Conservation (phyloP, 1,140 invertebrate genomes). For the Globodera rostochiensis region DNA sequence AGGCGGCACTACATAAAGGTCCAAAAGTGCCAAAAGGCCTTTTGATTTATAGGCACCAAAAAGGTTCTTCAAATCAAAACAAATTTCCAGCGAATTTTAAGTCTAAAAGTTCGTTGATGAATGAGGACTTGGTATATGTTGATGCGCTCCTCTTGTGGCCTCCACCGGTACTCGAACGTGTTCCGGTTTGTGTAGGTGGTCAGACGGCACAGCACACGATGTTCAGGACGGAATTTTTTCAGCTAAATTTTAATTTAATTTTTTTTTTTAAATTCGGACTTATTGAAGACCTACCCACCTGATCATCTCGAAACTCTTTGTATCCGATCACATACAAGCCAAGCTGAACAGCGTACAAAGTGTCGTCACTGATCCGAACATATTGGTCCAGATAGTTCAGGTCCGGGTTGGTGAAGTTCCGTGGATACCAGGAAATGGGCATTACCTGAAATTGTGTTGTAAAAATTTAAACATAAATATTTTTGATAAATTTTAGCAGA, state of each 20-base stretch:
- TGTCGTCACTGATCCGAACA: slow-evolving; percentile 55
- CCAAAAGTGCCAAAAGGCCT: too few relatives aligned
- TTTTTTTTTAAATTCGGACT: neutral
- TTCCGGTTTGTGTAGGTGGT: slow-evolving; percentile 62
- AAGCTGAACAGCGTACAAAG: slow-evolving; percentile 58
- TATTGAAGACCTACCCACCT: slow-evolving; percentile 25
- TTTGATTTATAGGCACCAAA: too few relatives aligned
- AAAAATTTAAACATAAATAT: too few relatives aligned
- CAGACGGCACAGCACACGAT: slow-evolving; percentile 54
- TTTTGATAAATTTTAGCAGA: too few relatives aligned
- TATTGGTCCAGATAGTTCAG: slow-evolving; percentile 54
- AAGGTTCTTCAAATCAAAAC: too few relatives aligned
- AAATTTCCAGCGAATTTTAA: too few relatives aligned
- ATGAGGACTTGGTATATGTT: slow-evolving; percentile 58
- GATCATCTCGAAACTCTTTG: slow-evolving; percentile 61
- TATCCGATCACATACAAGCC: slow-evolving; percentile 65
- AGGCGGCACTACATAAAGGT: too few relatives aligned
- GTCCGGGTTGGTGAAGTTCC: slow-evolving; percentile 65
- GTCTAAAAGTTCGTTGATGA: too few relatives aligned
- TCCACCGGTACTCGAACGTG: slow-evolving; percentile 59
- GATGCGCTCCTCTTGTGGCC: slow-evolving; percentile 60
- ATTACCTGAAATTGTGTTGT: slow-evolving; percentile 41
- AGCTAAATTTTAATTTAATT: slow-evolving; percentile 36
- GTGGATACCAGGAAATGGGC: slow-evolving; percentile 64
- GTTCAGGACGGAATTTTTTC: slow-evolving; percentile 64